A percentile compares a stretch with the other conserved stretches of the same genome.
Evolutionary conservation across 2,888 invertebrate genomes (phyloP).

Genomic region (Hemaris fuciformis): DNA sequence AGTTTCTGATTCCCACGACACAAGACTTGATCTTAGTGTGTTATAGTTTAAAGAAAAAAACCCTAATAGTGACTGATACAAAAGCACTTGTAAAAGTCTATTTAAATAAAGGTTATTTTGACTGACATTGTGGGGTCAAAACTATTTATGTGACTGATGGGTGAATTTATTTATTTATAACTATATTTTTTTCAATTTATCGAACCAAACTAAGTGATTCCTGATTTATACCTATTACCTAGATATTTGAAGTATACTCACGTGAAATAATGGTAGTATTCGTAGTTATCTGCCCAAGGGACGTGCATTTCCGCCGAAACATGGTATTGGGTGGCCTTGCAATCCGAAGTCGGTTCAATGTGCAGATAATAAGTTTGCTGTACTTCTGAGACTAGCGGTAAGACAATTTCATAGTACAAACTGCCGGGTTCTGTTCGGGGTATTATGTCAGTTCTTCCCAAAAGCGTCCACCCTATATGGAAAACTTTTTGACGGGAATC

Average conservation of each 20-base stretch:
- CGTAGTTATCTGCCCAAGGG: slow-evolving; percentile 85
- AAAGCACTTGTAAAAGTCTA: no score
- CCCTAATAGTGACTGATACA: no score
- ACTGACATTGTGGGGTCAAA: no score
- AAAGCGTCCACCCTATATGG: slow-evolving; percentile 58
- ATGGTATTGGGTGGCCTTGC: slow-evolving; percentile 70
- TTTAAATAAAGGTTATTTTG: no score
- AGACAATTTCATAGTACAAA: slow-evolving; percentile 82
- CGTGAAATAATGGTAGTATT: slow-evolving; percentile 82
- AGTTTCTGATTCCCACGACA: no score
- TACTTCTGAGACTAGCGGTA: slow-evolving; percentile 80
- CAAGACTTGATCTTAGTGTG: no score
- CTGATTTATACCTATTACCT: no score
- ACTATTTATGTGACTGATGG: no score
- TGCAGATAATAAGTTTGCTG: slow-evolving; percentile 83
- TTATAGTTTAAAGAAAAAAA: no score
- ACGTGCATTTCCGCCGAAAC: slow-evolving; percentile 82
- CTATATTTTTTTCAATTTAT: background rate
- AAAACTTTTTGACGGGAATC: slow-evolving; percentile 58
- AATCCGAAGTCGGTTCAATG: slow-evolving; percentile 78
- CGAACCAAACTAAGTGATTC: no score
- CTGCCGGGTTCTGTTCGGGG: slow-evolving; percentile 80
- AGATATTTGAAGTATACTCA: slow-evolving; percentile 60
- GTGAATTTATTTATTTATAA: no score
- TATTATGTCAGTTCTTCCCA: slow-evolving; percentile 59